phyloP scores from a whole-genome alignment of 2,797 vertebrate genomes.

The Sitta carolinensis region DNA sequence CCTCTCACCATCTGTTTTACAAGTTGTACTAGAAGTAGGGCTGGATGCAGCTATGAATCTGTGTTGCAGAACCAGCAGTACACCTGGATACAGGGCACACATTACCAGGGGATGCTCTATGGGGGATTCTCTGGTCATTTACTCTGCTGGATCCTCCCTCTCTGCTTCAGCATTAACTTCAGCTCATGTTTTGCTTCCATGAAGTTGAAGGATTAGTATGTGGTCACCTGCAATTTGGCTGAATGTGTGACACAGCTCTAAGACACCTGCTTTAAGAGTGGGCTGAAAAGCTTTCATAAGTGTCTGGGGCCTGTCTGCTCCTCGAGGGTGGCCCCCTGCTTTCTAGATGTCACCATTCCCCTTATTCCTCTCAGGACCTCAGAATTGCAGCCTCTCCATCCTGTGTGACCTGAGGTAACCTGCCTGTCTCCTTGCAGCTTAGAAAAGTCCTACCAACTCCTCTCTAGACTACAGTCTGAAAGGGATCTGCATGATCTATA shows the following conservation, averaged over 20 bases:
- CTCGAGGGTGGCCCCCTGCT: neutral
- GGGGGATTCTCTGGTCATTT: neutral
- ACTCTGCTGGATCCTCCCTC: neutral
- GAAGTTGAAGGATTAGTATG: neutral
- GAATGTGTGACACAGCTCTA: neutral
- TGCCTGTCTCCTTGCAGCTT: neutral
- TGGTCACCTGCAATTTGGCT: neutral
- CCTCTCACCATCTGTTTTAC: neutral
- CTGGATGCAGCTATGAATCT: neutral
- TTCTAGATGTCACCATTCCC: neutral
- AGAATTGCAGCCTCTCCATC: neutral
- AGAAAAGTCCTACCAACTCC: neutral
- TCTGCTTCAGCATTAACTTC: neutral
- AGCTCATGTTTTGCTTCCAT: neutral
- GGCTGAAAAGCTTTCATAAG: neutral
- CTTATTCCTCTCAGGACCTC: neutral
- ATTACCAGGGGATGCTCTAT: neutral
- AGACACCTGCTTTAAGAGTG: neutral
- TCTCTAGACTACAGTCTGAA: neutral
- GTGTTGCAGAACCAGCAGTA: accelerated
- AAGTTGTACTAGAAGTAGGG: neutral
- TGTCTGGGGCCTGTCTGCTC: neutral
- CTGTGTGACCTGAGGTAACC: neutral
- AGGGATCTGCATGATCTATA: neutral
- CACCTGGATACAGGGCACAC: neutral